Evolutionary conservation across 2,113 vertebrate species (phyloP).

Genomic region (Halcyon malimbica): DNA sequence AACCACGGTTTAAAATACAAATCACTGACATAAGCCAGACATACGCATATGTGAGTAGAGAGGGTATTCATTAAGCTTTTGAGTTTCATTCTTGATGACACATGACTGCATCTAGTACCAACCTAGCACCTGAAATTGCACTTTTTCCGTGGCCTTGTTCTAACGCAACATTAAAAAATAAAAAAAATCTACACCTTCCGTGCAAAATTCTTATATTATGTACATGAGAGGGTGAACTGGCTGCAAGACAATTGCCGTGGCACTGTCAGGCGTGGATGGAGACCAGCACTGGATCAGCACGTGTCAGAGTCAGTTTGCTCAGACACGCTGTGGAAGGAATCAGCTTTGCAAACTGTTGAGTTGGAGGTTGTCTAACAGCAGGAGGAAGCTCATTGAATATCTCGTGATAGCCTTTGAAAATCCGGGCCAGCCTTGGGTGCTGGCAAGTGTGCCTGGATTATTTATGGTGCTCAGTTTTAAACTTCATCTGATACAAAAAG

Average conservation of each 20-base stretch:
- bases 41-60: neutral
- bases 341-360: neutral
- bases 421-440: neutral
- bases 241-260: accelerated
- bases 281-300: too few species aligned
- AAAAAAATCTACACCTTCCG: neutral
- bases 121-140: neutral
- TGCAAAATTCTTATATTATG: neutral
- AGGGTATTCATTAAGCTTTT: neutral
- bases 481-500: slow-evolving; percentile 46
- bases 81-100: neutral
- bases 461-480: slow-evolving; percentile 47
- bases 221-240: neutral
- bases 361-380: neutral
- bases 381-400: neutral
- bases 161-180: neutral
- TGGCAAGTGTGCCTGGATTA: slow-evolving; percentile 6
- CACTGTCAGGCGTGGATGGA: neutral
- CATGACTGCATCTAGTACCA: neutral
- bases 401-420: neutral
- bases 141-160: neutral
- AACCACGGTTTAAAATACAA: neutral
- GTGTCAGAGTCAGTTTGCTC: neutral
- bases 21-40: neutral
- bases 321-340: neutral